Evolutionary conservation across 2,888 invertebrate genomes (phyloP).

Genomic region (Lacanobia wlatinum): DNA sequence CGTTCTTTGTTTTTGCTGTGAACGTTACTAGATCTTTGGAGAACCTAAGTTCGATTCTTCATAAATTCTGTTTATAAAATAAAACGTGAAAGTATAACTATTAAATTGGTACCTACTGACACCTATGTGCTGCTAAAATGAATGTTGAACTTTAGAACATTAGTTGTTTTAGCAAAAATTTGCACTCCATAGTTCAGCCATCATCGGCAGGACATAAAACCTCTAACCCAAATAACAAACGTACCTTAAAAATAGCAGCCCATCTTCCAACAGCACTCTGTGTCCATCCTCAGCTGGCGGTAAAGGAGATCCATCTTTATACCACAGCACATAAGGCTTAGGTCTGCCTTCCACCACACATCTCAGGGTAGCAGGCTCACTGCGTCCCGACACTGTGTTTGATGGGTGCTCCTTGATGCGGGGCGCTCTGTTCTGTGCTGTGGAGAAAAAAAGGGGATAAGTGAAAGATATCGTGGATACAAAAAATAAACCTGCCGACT

Average conservation of each 20-base stretch:
- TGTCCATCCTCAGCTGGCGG: constrained; percentile 96
- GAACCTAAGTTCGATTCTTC: too few species aligned
- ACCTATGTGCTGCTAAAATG: too few species aligned
- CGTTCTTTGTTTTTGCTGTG: too few species aligned
- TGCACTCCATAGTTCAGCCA: background rate
- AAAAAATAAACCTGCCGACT: too few species aligned
- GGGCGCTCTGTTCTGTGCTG: constrained; percentile 97
- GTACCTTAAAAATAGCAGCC: constrained; percentile 96
- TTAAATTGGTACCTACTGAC: too few species aligned
- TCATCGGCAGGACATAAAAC: too few species aligned
- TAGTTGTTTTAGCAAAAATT: background rate
- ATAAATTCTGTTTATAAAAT: too few species aligned
- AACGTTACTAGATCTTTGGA: too few species aligned
- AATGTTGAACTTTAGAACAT: too few species aligned
- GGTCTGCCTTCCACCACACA: constrained; percentile 99
- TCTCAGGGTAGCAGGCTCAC: constrained; percentile 99
- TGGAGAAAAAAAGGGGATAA: constrained; percentile 22
- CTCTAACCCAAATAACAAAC: constrained; percentile 6
- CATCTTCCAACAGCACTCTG: constrained; percentile 97
- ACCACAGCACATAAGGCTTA: constrained; percentile 98
- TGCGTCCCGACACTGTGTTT: constrained; percentile 98
- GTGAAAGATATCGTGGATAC: background rate
- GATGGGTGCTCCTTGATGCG: constrained; percentile 99
- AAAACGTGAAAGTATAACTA: too few species aligned
- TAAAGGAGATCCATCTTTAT: constrained; percentile 96